Conservation (phyloP, 2,797 vertebrate species). For the Fringilla coelebs region DNA sequence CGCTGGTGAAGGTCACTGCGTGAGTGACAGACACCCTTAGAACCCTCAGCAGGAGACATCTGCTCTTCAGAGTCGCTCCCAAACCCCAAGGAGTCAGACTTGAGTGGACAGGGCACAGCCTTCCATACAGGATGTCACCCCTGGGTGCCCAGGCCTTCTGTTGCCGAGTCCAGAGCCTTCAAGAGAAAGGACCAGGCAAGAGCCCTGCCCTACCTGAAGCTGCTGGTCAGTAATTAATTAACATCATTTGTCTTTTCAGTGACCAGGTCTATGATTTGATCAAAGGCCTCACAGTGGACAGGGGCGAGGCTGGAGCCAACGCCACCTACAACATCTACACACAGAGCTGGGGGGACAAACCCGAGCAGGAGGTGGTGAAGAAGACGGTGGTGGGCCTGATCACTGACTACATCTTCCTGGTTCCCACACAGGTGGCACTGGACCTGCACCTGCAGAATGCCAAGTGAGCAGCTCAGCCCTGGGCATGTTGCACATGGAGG, state of each 20-base stretch:
- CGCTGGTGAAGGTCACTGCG: conserved; percentile 64
- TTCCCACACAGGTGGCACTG: not conserved
- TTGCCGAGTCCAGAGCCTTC: no score
- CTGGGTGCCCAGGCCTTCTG: not conserved
- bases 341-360: not conserved
- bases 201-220: not conserved
- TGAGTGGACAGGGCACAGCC: not conserved
- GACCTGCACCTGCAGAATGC: not conserved
- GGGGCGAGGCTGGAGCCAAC: not conserved
- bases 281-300: not conserved
- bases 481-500: not conserved
- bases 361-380: not conserved
- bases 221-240: not conserved
- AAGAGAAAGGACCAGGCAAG: not conserved
- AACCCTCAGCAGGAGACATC: not conserved
- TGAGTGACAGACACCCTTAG: conserved; percentile 40
- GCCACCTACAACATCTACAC: not conserved
- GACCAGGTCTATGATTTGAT: not conserved
- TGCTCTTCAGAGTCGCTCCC: not conserved
- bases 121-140: not conserved
- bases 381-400: not conserved
- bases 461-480: not conserved
- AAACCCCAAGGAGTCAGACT: not conserved
- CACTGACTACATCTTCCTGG: not conserved
- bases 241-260: not conserved